Evolutionary conservation across 2,888 invertebrate species (phyloP).

Genomic region (Brenthis ino): DNA sequence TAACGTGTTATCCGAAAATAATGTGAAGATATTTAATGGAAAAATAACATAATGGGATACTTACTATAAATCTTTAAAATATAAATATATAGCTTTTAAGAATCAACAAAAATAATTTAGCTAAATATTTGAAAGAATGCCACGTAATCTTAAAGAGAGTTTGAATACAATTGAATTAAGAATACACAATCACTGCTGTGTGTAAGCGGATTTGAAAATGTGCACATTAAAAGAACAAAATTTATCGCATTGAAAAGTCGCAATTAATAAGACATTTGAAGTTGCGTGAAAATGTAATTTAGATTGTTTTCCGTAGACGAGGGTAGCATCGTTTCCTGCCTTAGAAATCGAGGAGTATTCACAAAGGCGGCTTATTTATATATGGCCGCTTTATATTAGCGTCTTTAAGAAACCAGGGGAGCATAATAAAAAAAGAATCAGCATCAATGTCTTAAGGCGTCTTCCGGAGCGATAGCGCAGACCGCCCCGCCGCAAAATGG

Average conservation of each 20-base stretch:
- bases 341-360: conserved; percentile 58
- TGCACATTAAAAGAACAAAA: conserved; percentile 77
- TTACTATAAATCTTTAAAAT: background rate
- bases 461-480: conserved; percentile 75
- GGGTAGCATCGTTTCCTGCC: conserved; percentile 72
- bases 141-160: background rate
- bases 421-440: conserved; percentile 82
- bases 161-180: conserved; percentile 51
- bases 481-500: conserved; percentile 78
- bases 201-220: conserved; percentile 74
- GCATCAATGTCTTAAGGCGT: conserved; percentile 81
- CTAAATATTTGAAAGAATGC: no score
- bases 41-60: background rate
- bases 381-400: conserved; percentile 81
- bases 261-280: conserved; percentile 83
- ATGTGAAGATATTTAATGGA: background rate
- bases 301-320: conserved; percentile 77
- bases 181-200: conserved; percentile 71
- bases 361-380: conserved; percentile 81
- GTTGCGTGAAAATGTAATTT: conserved; percentile 83
- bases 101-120: background rate
- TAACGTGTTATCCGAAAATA: background rate
- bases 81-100: background rate
- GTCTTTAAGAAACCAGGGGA: conserved; percentile 79
- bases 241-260: conserved; percentile 82